A percentile compares a stretch with the other conserved stretches of the same genome.
phyloP scores from a whole-genome alignment of 2,113 vertebrate species.

The Naja naja region DNA sequence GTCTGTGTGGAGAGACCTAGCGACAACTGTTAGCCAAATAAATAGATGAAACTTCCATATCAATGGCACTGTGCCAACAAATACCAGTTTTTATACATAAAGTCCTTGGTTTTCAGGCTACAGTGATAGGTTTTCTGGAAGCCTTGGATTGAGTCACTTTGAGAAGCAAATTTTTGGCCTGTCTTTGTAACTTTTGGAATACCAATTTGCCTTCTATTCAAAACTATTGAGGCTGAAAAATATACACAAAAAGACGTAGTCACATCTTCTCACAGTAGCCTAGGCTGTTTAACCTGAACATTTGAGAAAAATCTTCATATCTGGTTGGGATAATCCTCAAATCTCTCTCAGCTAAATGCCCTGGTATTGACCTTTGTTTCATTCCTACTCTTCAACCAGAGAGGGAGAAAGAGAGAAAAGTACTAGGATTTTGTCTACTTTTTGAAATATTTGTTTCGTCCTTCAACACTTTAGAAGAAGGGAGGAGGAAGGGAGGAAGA shows the following conservation, averaged over 20 bases:
- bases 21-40: neutral
- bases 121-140: neutral
- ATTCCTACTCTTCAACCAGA: neutral
- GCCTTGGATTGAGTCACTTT: neutral
- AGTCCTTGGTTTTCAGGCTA: neutral
- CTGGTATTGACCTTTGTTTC: neutral
- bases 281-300: neutral
- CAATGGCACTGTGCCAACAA: neutral
- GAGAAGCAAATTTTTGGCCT: neutral
- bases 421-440: neutral
- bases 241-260: neutral
- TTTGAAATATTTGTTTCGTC: neutral
- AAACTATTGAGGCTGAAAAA: neutral
- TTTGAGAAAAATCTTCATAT: neutral
- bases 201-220: neutral
- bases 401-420: neutral
- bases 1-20: neutral
- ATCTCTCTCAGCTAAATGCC: neutral
- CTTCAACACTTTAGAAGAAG: neutral
- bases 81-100: neutral
- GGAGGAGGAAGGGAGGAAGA: neutral
- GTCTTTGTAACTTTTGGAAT: neutral
- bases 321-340: neutral
- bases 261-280: neutral
- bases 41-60: neutral